Base-by-base conservation (phyloP, 2,888 invertebrate genomes). In the Amblyteles armatorius region DNA sequence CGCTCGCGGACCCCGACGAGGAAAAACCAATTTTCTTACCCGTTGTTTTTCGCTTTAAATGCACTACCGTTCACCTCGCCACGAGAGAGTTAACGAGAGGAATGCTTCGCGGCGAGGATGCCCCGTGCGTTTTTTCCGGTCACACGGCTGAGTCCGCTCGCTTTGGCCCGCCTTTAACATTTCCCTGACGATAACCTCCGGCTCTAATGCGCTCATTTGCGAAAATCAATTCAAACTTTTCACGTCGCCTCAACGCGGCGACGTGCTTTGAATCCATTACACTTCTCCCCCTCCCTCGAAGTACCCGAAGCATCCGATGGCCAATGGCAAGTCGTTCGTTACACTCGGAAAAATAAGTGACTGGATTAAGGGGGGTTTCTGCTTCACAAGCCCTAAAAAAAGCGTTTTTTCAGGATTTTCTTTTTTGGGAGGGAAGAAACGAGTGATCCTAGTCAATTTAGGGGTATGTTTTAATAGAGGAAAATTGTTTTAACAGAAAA, bases 11-110 rank as follows among this genome's bases (percentile, higher is more conserved):
- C 55, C 76, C 44, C 63, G 57, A 60, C 78, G 82, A 71, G 74
- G 79, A 67, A 82, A 84, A 84, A 68, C 71, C 72, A 83, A 85
- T 85, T 83, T 83, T 85, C 77, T 85, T 78, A 69, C 44, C 69
- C 67, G 71, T 79, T 79, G 82, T 82, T 80, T 80, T 85, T 82
- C 73, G 55, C 77, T 85, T 73, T 80, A 80, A 80, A 69, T 82
- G 77, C 48, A 57, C 67, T 52, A 55, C 57, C 76, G 72, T 76
- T 79, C 76, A 67, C 79, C 65, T 63, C 60, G 71, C 55, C 78
- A 84, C 69, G 81, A 65, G 81, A 69, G 77, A 57, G 57, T 81
- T 84, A 77, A 78, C 85, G 82, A 85, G 76, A 79, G 72, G 29
- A 40, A 79, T 79, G 79, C 67, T 73, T n/a, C 52, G 44, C 63